phyloP scores from a whole-genome alignment of 2,888 invertebrate genomes.

The Phyllotreta cruciferae region DNA sequence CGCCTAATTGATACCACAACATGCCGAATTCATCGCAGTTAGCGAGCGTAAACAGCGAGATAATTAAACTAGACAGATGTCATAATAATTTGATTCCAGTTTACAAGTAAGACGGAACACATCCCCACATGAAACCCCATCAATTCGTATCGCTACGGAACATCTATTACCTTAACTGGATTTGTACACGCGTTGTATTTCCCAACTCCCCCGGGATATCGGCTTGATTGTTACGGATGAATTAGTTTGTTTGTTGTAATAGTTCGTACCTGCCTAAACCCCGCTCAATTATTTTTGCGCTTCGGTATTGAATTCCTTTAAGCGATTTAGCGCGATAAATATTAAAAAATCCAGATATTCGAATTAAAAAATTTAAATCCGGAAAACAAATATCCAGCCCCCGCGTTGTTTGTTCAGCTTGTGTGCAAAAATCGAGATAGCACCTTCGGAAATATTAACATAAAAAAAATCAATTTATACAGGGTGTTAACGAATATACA shows the following conservation, averaged over 20 bases:
- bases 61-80: constrained; percentile 26
- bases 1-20: too few species aligned
- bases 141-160: constrained; percentile 27
- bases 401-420: constrained; percentile 13
- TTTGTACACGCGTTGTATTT: constrained; percentile 8
- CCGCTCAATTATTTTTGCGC: not conserved
- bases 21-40: too few species aligned
- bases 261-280: not conserved
- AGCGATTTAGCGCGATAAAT: too few species aligned
- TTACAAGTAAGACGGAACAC: constrained; percentile 30
- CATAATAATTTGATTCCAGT: constrained; percentile 26
- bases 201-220: constrained; percentile 17
- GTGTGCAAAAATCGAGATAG: constrained; percentile 5
- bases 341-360: too few species aligned
- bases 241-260: constrained; percentile 15
- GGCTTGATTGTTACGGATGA: constrained; percentile 25
- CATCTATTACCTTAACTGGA: constrained; percentile 27
- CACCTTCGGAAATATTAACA: constrained; percentile 8
- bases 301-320: not conserved
- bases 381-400: too few species aligned
- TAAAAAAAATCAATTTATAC: not conserved
- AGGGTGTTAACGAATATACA: too few species aligned
- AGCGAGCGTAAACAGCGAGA: constrained; percentile 6
- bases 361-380: too few species aligned
- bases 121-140: constrained; percentile 25